Evolutionary conservation across 2,888 invertebrate genomes (phyloP).

Genomic region (Dryadula phaetusa): DNA sequence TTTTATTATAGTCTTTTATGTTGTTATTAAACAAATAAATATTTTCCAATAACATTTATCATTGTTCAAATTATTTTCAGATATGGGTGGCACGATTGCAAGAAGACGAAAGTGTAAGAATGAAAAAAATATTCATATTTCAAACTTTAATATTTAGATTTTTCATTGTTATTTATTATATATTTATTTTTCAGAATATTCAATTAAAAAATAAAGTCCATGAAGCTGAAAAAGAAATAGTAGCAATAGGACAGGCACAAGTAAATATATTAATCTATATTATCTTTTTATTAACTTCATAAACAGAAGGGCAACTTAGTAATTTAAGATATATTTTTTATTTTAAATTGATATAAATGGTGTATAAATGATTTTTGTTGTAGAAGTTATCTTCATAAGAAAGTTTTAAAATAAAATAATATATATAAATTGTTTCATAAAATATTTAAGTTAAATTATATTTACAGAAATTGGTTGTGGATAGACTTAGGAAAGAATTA

Average conservation of each 20-base stretch:
- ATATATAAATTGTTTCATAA: neutral
- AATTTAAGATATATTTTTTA: too few relatives aligned
- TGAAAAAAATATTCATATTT: neutral
- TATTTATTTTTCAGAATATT: slow-evolving; percentile 73
- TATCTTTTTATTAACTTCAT: neutral
- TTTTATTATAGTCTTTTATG: slow-evolving; percentile 25
- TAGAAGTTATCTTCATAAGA: too few relatives aligned
- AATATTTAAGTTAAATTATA: slow-evolving; percentile 3
- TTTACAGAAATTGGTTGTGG: slow-evolving; percentile 83
- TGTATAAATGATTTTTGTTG: too few relatives aligned
- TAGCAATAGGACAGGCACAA: slow-evolving; percentile 84
- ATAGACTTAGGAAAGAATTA: slow-evolving; percentile 82
- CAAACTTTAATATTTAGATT: slow-evolving; percentile 30
- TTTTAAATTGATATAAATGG: too few relatives aligned
- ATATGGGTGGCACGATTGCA: slow-evolving; percentile 83
- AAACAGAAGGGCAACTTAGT: too few relatives aligned
- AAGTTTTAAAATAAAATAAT: too few relatives aligned
- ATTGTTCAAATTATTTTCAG: slow-evolving; percentile 62
- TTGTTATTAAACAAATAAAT: slow-evolving; percentile 19
- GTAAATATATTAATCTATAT: slow-evolving; percentile 64
- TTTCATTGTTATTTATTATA: slow-evolving; percentile 1
- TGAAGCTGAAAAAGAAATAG: slow-evolving; percentile 85
- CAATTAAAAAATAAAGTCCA: slow-evolving; percentile 81
- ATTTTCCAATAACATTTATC: slow-evolving; percentile 4
- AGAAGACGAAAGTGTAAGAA: slow-evolving; percentile 83